Conservation (phyloP, 37 sponge, comb jelly and placozoan genomes). For the Aphrocallistes beatrix region DNA sequence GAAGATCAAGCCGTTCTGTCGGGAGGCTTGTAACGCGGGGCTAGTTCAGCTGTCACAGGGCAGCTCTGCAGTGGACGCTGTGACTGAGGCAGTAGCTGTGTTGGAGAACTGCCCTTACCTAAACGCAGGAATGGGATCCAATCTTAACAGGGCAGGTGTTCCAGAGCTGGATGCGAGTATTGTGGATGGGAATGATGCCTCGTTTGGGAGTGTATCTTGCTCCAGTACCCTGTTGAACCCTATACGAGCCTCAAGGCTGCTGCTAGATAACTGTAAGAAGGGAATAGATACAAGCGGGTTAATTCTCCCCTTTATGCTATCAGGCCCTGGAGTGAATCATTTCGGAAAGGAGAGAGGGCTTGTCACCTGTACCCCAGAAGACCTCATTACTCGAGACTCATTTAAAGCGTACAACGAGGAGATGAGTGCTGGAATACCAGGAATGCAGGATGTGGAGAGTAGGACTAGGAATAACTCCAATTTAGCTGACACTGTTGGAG, state of each 20-base stretch:
- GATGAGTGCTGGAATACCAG: not conserved
- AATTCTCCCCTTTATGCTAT: not conserved
- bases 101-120: not conserved
- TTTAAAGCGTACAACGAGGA: not conserved
- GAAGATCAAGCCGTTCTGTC: not conserved
- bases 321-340: not conserved
- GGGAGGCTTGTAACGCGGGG: not conserved
- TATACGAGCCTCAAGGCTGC: not conserved
- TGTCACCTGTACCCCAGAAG: not conserved
- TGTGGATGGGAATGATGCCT: not conserved
- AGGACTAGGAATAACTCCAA: not conserved
- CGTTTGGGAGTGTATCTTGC: constrained; percentile 1
- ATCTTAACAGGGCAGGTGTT: not conserved
- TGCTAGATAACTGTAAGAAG: not conserved
- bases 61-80: not conserved
- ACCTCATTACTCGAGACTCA: not conserved
- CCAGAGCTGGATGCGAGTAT: constrained; percentile 8
- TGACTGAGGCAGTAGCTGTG: constrained; percentile 1
- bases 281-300: not conserved
- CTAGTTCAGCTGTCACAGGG: not conserved
- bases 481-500: constrained; percentile 10
- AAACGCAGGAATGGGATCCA: not conserved
- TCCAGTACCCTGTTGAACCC: not conserved
- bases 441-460: not conserved
- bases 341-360: not conserved